Evolutionary conservation across 2,797 vertebrate genomes (phyloP).

Genomic region (Siniperca scherzeri): DNA sequence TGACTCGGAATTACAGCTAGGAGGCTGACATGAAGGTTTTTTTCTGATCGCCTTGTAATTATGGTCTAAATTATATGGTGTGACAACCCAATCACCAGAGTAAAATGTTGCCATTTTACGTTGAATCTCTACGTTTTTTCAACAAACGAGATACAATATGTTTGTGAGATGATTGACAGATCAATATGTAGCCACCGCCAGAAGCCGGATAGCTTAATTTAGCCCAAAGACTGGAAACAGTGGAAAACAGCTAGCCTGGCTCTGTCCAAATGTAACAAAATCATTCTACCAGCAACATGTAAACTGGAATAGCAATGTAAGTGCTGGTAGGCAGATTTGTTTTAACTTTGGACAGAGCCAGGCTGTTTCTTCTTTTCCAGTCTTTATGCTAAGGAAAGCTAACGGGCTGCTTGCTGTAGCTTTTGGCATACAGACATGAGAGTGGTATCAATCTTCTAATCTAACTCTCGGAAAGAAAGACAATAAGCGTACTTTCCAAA

Average conservation of each 20-base stretch:
- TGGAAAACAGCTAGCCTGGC: background rate
- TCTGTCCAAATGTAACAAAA: background rate
- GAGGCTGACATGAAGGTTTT: too few species aligned
- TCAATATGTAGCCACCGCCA: background rate
- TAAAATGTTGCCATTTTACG: too few species aligned
- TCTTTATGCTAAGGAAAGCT: background rate
- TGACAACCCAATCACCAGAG: too few species aligned
- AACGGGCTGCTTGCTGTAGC: background rate
- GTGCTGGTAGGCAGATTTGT: background rate
- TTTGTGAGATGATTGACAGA: background rate
- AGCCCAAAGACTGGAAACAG: background rate
- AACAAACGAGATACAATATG: too few species aligned
- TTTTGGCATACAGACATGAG: background rate
- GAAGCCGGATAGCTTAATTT: background rate
- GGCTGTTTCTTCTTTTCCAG: background rate
- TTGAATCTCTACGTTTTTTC: too few species aligned
- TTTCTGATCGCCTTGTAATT: background rate
- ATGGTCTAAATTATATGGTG: background rate
- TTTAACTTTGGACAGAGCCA: background rate
- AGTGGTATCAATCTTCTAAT: background rate
- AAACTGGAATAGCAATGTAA: background rate
- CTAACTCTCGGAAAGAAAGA: background rate
- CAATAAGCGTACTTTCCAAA: background rate
- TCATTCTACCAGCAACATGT: background rate
- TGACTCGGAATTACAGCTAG: background rate